Conservation (phyloP, 2,888 invertebrate species). For the Lasioglossum lativentre region DNA sequence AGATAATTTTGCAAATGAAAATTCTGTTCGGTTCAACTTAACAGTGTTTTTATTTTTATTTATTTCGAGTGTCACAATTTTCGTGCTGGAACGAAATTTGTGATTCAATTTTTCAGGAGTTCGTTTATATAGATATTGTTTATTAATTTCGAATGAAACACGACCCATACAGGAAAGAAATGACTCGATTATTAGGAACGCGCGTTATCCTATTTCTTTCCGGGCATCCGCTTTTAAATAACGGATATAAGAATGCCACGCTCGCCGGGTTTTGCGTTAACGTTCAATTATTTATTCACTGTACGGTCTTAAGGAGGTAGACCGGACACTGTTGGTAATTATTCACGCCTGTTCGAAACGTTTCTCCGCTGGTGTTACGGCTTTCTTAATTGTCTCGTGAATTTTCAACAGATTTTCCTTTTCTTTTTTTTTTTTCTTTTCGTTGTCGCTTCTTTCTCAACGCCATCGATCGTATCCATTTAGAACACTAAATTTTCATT, state of each 20-base stretch:
- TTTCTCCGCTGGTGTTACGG: slow-evolving; percentile 36
- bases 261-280: slow-evolving; percentile 55
- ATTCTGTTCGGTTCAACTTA: not conserved
- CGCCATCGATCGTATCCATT: not conserved
- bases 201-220: slow-evolving; percentile 45
- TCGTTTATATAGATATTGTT: too few relatives aligned
- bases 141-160: not conserved
- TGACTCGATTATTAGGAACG: slow-evolving; percentile 34
- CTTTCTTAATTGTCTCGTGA: slow-evolving; percentile 42
- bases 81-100: too few relatives aligned
- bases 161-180: not conserved
- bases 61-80: too few relatives aligned
- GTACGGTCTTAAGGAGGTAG: slow-evolving; percentile 54
- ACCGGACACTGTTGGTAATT: slow-evolving; percentile 59
- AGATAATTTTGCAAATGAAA: too few relatives aligned
- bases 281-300: slow-evolving; percentile 65
- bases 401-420: slow-evolving; percentile 9
- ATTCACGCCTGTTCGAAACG: slow-evolving; percentile 56
- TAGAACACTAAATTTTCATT: not conserved
- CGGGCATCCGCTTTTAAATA: slow-evolving; percentile 55
- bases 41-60: not conserved
- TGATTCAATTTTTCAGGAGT: not conserved
- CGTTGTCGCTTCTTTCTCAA: not conserved
- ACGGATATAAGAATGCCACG: slow-evolving; percentile 57
- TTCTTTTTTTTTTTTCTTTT: not conserved